Conservation (phyloP, 2,888 invertebrate species). For the Lapara coniferarum region DNA sequence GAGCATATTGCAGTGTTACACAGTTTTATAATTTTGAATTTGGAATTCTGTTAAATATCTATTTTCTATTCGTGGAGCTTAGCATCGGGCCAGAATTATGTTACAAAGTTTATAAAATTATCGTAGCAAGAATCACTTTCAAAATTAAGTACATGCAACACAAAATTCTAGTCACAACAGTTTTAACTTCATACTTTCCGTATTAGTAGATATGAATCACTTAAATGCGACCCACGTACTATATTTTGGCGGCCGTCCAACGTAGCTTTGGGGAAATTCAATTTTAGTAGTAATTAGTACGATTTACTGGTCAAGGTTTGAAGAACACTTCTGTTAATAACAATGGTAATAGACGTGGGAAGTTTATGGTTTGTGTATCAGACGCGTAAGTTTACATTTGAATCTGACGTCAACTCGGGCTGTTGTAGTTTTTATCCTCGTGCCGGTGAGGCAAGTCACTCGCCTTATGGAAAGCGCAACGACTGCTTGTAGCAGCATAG, state of each 20-base stretch:
- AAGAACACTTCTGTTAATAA: conserved; percentile 10
- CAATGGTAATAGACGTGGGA: conserved; percentile 21
- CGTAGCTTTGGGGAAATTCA: conserved; percentile 1
- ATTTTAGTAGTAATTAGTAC: conserved; percentile 17
- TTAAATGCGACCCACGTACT: neutral
- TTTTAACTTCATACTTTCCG: neutral
- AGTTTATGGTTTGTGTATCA: conserved; percentile 13
- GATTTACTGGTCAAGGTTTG: conserved; percentile 25
- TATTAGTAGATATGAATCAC: neutral
- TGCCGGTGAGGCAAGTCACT: neutral
- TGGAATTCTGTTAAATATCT: too few species aligned
- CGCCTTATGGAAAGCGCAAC: too few species aligned
- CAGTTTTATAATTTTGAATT: too few species aligned
- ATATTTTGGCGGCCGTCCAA: neutral
- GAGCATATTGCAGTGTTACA: too few species aligned
- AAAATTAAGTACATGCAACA: too few species aligned
- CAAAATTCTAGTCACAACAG: neutral
- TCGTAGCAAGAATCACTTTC: too few species aligned
- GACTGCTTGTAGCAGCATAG: too few species aligned
- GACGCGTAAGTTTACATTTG: conserved; percentile 4
- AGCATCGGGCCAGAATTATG: too few species aligned
- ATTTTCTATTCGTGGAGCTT: too few species aligned
- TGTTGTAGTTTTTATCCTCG: neutral
- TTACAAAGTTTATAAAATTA: too few species aligned
- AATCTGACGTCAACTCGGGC: neutral